These are phyloP conservation scores for Phthorimaea operculella DNA, from an alignment of 1,140 invertebrate species.

Conservation along the genomic window DNA sequence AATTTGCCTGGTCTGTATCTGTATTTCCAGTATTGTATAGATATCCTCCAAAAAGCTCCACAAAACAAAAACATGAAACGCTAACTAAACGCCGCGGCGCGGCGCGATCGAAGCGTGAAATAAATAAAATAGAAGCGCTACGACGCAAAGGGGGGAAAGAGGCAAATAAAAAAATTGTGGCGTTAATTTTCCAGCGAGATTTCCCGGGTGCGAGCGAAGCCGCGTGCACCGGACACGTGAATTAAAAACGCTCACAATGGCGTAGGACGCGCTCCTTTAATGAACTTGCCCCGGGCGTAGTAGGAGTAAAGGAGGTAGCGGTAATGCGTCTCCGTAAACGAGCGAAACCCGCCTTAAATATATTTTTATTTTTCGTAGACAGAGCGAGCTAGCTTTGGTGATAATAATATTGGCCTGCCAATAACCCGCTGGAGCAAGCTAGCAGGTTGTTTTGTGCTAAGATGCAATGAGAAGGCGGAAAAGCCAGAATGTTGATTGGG, in stretches of 20 bases:
- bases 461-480: no score
- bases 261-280: conserved; percentile 51
- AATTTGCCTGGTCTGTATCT: no score
- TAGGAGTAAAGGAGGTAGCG: no score
- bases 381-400: no score
- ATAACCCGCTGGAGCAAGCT: no score
- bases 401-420: no score
- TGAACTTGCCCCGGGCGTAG: conserved; percentile 39
- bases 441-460: no score
- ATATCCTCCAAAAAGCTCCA: neutral
- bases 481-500: no score
- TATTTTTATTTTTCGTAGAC: no score
- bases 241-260: conserved; percentile 66
- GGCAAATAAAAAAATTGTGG: conserved; percentile 51
- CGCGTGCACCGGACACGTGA: conserved; percentile 63
- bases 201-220: conserved; percentile 43
- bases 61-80: conserved; percentile 33
- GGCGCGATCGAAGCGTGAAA: conserved; percentile 57
- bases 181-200: conserved; percentile 65
- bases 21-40: no score
- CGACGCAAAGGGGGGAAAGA: conserved; percentile 53
- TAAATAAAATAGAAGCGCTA: conserved; percentile 59
- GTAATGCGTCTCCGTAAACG: no score
- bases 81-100: conserved; percentile 49
- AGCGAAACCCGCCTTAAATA: no score